phyloP scores from a whole-genome alignment of 2,888 invertebrate genomes.

The Drosophila mulleri region DNA sequence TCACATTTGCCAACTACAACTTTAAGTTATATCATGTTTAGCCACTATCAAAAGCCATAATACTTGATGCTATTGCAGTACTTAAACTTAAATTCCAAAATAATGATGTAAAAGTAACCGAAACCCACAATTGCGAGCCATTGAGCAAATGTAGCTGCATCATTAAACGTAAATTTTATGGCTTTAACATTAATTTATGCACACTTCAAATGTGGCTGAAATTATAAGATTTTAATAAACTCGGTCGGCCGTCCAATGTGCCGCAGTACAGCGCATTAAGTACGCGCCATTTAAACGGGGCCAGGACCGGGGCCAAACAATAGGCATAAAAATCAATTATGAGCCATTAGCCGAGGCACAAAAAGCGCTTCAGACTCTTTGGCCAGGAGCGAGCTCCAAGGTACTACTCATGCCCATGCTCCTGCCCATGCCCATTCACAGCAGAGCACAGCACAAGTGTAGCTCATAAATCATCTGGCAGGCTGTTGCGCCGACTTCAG shows the following conservation, averaged over 20 bases:
- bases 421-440: neutral
- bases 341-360: constrained; percentile 71
- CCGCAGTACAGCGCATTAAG: constrained; percentile 71
- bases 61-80: no score
- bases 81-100: constrained; percentile 5
- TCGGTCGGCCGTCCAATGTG: constrained; percentile 4
- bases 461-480: constrained; percentile 75
- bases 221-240: constrained; percentile 77
- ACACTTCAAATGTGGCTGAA: constrained; percentile 68
- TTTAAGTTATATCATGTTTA: neutral
- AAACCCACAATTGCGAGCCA: constrained; percentile 5
- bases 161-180: constrained; percentile 62
- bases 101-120: constrained; percentile 16
- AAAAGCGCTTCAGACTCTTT: constrained; percentile 37
- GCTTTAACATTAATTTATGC: constrained; percentile 69
- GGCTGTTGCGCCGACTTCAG: constrained; percentile 62
- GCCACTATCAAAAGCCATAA: neutral
- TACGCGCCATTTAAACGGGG: constrained; percentile 68
- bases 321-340: constrained; percentile 81
- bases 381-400: neutral
- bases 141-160: constrained; percentile 45
- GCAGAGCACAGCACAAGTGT: constrained; percentile 36
- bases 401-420: neutral
- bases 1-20: neutral
- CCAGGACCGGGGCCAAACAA: constrained; percentile 58